Conservation (phyloP, 2,113 vertebrate species). For the Vimba vimba region DNA sequence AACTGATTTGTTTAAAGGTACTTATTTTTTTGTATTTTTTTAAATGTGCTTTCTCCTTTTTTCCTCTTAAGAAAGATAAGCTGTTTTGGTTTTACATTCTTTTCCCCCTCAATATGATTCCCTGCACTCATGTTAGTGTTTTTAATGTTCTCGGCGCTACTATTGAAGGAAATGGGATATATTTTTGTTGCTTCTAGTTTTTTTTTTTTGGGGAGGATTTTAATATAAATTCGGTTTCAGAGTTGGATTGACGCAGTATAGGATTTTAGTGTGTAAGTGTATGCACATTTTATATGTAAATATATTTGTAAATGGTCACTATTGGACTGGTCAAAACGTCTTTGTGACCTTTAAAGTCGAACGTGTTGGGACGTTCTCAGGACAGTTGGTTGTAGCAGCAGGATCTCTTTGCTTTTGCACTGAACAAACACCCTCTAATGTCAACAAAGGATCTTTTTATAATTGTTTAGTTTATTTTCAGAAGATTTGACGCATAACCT, state of each 20-base stretch:
- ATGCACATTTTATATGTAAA: not conserved
- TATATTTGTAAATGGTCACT: slow-evolving; percentile 4
- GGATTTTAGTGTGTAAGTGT: not conserved
- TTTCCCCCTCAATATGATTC: slow-evolving; percentile 19
- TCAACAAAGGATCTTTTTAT: not conserved
- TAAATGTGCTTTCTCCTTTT: not conserved
- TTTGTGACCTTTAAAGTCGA: not conserved
- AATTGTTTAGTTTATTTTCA: not conserved
- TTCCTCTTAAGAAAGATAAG: slow-evolving; percentile 1
- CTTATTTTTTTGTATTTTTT: not conserved
- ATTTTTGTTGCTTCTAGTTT: not conserved
- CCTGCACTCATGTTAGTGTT: slow-evolving; percentile 23
- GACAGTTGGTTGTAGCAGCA: not conserved
- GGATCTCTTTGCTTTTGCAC: not conserved
- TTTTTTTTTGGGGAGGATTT: not conserved
- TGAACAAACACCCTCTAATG: not conserved
- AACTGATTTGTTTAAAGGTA: slow-evolving; percentile 12
- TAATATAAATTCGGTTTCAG: not conserved
- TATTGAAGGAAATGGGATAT: not conserved
- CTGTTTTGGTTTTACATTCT: slow-evolving; percentile 33
- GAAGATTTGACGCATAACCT: not conserved
- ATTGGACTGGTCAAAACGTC: not conserved
- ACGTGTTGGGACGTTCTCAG: not conserved
- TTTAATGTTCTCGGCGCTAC: slow-evolving; percentile 22
- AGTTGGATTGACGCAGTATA: not conserved